These are phyloP conservation scores for Pandemis corylana DNA, from an alignment of 2,888 invertebrate species.

Conservation along the genomic window DNA sequence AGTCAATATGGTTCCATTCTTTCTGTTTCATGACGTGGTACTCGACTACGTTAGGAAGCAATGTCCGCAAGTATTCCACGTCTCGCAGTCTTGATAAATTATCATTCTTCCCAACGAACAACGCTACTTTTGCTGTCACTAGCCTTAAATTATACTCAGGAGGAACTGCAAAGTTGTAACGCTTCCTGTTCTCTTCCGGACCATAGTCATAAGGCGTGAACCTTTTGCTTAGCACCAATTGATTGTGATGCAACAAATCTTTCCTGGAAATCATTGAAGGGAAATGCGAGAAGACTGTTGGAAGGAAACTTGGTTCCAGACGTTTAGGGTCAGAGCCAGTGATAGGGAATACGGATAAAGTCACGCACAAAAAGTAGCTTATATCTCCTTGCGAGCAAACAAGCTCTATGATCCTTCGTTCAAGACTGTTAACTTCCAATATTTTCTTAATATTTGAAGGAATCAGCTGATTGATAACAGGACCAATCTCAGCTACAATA, in stretches of 20 bases:
- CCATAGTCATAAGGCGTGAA: constrained; percentile 51
- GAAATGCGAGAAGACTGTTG: neutral
- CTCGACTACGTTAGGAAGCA: constrained; percentile 40
- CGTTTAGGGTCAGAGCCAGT: constrained; percentile 3
- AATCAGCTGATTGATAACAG: neutral
- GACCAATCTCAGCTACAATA: neutral
- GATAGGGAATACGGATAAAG: neutral
- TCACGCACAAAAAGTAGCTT: constrained; percentile 20
- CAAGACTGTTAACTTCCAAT: constrained; percentile 48
- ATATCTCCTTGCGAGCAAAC: constrained; percentile 17
- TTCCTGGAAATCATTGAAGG: neutral
- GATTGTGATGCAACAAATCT: constrained; percentile 49
- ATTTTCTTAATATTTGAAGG: constrained; percentile 51
- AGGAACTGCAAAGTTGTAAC: constrained; percentile 25
- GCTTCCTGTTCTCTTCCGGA: constrained; percentile 14
- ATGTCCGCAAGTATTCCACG: constrained; percentile 40
- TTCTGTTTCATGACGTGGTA: constrained; percentile 34
- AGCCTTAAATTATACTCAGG: constrained; percentile 53
- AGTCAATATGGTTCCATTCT: constrained; percentile 42
- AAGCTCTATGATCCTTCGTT: constrained; percentile 30
- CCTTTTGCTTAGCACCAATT: constrained; percentile 45
- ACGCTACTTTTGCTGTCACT: constrained; percentile 47
- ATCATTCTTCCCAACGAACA: constrained; percentile 39
- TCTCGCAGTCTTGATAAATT: constrained; percentile 32
- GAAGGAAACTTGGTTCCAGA: neutral